Evolutionary conservation across 1,140 invertebrate genomes (phyloP), one percentile per base, ranked within the genome.

Genomic region (Oedothorax gibbosus): DNA sequence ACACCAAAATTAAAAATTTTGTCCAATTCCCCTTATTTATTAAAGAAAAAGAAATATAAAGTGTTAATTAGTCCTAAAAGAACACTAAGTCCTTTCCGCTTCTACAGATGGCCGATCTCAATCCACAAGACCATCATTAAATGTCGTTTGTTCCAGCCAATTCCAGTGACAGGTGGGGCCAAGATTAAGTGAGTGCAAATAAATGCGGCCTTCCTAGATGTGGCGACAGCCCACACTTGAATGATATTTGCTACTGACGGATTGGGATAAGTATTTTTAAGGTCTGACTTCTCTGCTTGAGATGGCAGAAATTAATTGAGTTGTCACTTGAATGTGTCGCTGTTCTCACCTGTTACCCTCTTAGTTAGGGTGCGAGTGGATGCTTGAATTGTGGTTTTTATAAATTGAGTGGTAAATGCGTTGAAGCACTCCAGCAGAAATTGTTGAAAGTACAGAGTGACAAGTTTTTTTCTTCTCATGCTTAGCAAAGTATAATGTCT

Each of bases 181-280:
- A 75, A 75, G 72, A 75, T 75, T 75, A 75, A 75, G 72, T 75
- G 72, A 75, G 53, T 75, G 72, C 72, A 75, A 75, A 75, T 75
- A 75, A 75, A 75, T 75, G 49, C 60, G 72, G 54, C 54, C 21
- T 18, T 57, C 35, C 8, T 57, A 75, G 21, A 51, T 60, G 54
- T 35, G 72, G 56, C 56, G 72, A 75, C 72, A 60, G 72, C 56
- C 60, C 72, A 5, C 72, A 75, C 72, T 75, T 60, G 53, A 75
- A 60, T 75, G 35, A 60, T 75, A 60, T 56, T 75, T 75, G n/a
- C 72, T 35, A 75, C 72, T 75, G 72, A 75, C 60, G 56, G 56
- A 75, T 75, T 75, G 72, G 53, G 53, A 57, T 75, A 75, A 75
- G 72, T 75, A 75, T 75, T 75, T 75, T 57, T 75, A 75, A 75